Evolutionary conservation across 2,888 invertebrate genomes (phyloP).

Genomic region (Lysandra bellargus): DNA sequence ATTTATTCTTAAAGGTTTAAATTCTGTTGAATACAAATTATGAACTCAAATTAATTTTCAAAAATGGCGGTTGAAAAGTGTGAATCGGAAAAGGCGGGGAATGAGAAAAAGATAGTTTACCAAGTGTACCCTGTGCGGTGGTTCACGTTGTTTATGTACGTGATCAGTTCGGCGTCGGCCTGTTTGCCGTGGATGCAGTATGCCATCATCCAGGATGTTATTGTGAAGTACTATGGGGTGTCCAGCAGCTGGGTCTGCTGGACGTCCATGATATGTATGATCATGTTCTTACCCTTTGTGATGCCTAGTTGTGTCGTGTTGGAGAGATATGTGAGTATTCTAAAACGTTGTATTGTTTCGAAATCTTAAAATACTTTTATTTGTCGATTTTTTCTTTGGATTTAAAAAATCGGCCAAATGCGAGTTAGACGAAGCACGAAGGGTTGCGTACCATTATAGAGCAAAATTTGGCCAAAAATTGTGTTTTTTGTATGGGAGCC

Average conservation of each 20-base stretch:
- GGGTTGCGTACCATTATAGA: too few relatives aligned
- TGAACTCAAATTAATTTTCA: background rate
- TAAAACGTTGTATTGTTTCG: too few relatives aligned
- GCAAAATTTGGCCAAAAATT: too few relatives aligned
- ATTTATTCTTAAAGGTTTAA: background rate
- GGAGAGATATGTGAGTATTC: slow-evolving; percentile 21
- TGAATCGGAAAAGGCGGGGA: background rate
- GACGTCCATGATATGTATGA: slow-evolving; percentile 26
- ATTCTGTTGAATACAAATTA: background rate
- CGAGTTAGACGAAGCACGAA: too few relatives aligned
- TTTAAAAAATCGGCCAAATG: too few relatives aligned
- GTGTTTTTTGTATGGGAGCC: too few relatives aligned
- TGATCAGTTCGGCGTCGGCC: background rate
- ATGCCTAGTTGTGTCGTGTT: slow-evolving; percentile 17
- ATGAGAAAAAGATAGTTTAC: slow-evolving; percentile 2
- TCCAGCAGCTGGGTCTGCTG: slow-evolving; percentile 49
- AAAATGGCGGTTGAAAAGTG: background rate
- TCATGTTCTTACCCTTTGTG: background rate
- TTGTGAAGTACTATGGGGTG: slow-evolving; percentile 27
- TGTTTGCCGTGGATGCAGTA: slow-evolving; percentile 29
- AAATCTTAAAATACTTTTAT: too few relatives aligned
- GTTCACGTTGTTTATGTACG: background rate
- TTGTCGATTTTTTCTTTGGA: too few relatives aligned
- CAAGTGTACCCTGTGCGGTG: slow-evolving; percentile 12
- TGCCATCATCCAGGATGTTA: slow-evolving; percentile 24